Evolutionary conservation across 2,113 vertebrate genomes (phyloP).

Genomic region (Fregata magnificens): DNA sequence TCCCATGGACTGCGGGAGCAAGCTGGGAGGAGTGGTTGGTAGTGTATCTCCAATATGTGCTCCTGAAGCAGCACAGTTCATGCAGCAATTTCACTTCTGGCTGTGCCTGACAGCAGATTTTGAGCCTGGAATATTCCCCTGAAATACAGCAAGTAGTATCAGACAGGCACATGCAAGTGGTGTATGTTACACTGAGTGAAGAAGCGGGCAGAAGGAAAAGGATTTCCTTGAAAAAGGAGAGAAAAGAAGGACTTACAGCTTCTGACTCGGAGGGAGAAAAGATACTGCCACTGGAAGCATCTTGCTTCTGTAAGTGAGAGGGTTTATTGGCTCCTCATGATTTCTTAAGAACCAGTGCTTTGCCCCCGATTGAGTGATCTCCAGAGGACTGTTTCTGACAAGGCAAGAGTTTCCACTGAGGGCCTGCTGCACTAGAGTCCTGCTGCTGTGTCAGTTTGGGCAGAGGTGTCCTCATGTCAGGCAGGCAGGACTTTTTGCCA

Average conservation of each 20-base stretch:
- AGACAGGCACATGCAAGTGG: not conserved
- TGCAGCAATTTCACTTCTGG: not conserved
- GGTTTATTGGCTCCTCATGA: not conserved
- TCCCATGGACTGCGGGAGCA: not conserved
- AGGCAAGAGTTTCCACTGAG: not conserved
- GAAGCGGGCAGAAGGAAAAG: not conserved
- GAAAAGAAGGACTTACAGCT: not conserved
- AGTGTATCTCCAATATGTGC: not conserved
- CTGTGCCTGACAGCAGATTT: not conserved
- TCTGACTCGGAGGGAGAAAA: not conserved
- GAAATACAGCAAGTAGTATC: not conserved
- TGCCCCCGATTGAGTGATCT: not conserved
- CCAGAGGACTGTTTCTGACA: not conserved
- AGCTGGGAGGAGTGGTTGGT: not conserved
- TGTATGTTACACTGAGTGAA: not conserved
- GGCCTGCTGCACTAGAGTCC: not conserved
- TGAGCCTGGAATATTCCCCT: not conserved
- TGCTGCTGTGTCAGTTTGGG: not conserved
- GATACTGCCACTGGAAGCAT: not conserved
- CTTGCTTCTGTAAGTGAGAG: not conserved
- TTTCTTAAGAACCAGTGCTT: not conserved
- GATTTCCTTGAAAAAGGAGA: not conserved
- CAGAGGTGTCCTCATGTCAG: not conserved
- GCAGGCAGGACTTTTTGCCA: not conserved
- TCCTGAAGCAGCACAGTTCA: not conserved